These are phyloP conservation scores for Coleophora flavipennella DNA, from an alignment of 2,888 invertebrate species.

Conservation along the genomic window DNA sequence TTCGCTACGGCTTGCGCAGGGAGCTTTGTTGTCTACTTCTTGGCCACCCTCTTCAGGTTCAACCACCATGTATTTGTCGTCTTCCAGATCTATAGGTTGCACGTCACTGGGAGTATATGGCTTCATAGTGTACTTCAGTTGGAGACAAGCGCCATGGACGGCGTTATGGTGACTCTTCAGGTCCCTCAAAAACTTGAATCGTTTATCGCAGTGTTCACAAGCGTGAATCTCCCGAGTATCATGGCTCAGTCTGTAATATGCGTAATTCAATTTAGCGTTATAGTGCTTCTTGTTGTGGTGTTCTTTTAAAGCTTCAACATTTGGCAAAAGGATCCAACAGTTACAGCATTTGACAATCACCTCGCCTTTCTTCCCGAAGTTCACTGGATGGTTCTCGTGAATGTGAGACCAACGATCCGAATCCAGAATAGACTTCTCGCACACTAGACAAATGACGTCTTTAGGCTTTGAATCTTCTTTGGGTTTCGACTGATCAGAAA, in stretches of 20 bases:
- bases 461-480: not conserved
- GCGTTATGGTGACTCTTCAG: constrained; percentile 31
- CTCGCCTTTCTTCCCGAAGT: constrained; percentile 39
- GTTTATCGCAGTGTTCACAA: constrained; percentile 30
- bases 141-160: constrained; percentile 20
- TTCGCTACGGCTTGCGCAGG: constrained; percentile 36
- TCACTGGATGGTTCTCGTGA: constrained; percentile 27
- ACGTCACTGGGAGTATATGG: constrained; percentile 1
- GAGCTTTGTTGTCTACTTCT: constrained; percentile 46
- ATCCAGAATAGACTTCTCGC: constrained; percentile 31
- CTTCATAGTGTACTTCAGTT: constrained; percentile 22
- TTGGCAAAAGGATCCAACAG: constrained; percentile 42
- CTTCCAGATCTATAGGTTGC: not conserved
- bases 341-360: constrained; percentile 57
- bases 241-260: constrained; percentile 28
- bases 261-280: constrained; percentile 28
- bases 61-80: not conserved
- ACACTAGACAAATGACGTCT: constrained; percentile 36
- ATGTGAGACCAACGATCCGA: constrained; percentile 24
- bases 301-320: constrained; percentile 30
- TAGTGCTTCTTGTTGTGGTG: constrained; percentile 45
- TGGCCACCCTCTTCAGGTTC: constrained; percentile 29
- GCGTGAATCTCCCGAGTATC: constrained; percentile 23
- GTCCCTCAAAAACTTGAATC: constrained; percentile 29
- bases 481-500: constrained; percentile 6